Base-by-base conservation (phyloP, 2,113 vertebrate genomes). In the Zosterops lateralis region DNA sequence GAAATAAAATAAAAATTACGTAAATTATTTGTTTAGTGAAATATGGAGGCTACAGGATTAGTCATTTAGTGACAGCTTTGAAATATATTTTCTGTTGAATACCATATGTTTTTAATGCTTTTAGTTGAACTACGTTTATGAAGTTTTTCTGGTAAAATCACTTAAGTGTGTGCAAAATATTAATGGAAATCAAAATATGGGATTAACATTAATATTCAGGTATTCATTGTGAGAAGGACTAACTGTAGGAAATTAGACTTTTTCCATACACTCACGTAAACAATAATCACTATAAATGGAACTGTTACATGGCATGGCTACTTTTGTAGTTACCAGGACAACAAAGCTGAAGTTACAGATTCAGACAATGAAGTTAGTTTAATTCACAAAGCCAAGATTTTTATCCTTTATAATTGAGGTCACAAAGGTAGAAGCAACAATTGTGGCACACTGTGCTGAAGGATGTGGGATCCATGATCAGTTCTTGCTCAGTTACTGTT, bases 371-470 rank as follows among this genome's bases (percentile, higher is more conserved):
- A 68, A 54, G 26, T 50, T 50, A 47, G 14, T 50, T 90, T 62
- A 48, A 74, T 81, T 78, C 24, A 19, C 29, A 71, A 58, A 5
- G 66, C 7, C 24, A 62, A n/a, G 2, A 80, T 38, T 90, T 71
- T 85, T 85, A 29, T 78, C 79, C 22, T 29, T 66, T 79, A 12
- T 44, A 75, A 76, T 3, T 70, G 47, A 77, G 20, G 29, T 74
- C 56, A 74, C 8, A 66, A 2, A 2, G 47, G 9, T 42, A 73
- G 26, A 71, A 50, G 7, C 7, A 32, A 56, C 14, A 87, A 56
- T 4, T 32, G 15, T 65, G 60, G 14, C 36, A 32, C 0, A 0
- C 2, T 34, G 0, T 40, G 36, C 32, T 29, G 22, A 45, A 72
- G 9, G 10, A 3, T 12, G 11, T 3, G 4, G 15, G 18, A 62